A percentile compares a stretch with the other conserved stretches of the same genome.
These are phyloP conservation scores for Cheilosia scutellata DNA, from an alignment of 2,888 invertebrate genomes.

Conservation along the genomic window DNA sequence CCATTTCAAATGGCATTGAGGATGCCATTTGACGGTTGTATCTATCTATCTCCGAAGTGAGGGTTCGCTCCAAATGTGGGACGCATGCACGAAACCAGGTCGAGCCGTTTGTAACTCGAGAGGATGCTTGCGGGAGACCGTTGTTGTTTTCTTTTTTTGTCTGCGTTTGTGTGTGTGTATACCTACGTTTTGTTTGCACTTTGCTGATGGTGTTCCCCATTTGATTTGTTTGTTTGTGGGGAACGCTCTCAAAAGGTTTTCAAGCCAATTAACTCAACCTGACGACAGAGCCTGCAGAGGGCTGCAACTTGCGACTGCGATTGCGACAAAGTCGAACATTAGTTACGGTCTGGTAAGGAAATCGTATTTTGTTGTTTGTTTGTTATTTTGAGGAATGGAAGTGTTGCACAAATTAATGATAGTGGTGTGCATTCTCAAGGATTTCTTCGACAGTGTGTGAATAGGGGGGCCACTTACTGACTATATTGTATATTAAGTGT, in stretches of 20 bases:
- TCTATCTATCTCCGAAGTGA: constrained; percentile 42
- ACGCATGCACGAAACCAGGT: constrained; percentile 72
- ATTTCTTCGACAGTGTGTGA: constrained; percentile 20
- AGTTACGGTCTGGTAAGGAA: constrained; percentile 75
- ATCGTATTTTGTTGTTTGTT: constrained; percentile 37
- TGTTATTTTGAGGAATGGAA: constrained; percentile 58
- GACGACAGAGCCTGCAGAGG: constrained; percentile 37
- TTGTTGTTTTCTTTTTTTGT: constrained; percentile 22
- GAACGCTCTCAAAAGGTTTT: constrained; percentile 50
- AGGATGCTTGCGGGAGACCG: constrained; percentile 68
- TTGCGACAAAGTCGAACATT: constrained; percentile 73
- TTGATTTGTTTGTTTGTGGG: constrained; percentile 18
- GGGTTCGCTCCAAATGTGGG: constrained; percentile 69
- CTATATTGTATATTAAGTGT: not conserved
- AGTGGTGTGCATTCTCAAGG: constrained; percentile 47
- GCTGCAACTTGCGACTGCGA: constrained; percentile 35
- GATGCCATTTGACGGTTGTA: constrained; percentile 73
- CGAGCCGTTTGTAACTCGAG: constrained; percentile 68
- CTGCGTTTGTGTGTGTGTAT: constrained; percentile 28
- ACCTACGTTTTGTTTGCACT: constrained; percentile 19
- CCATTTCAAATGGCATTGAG: constrained; percentile 76
- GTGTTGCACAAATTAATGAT: constrained; percentile 70
- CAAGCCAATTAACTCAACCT: constrained; percentile 68
- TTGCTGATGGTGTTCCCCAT: constrained; percentile 18
- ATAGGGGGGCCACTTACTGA: not conserved